Conservation (phyloP, 2,888 invertebrate genomes). For the Maniola hyperantus region DNA sequence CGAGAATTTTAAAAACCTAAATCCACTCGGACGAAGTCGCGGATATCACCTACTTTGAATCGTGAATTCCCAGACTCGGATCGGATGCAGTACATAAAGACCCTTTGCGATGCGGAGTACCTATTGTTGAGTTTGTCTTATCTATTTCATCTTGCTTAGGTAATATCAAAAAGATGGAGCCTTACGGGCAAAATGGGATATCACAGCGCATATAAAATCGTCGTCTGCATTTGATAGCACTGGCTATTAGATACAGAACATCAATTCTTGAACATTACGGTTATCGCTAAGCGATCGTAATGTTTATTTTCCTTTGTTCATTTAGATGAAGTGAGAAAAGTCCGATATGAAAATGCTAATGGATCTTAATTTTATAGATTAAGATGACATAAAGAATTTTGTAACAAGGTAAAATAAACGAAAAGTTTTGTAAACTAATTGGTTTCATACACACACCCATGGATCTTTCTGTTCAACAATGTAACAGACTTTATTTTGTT, state of each 20-base stretch:
- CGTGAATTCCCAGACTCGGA: no score
- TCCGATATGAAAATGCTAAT: not conserved
- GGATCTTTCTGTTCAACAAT: no score
- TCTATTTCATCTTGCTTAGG: not conserved
- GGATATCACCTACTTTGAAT: no score
- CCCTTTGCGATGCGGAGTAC: not conserved
- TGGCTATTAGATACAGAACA: conserved; percentile 17
- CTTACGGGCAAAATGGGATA: not conserved
- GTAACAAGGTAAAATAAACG: no score
- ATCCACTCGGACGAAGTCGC: no score
- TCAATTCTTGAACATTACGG: not conserved
- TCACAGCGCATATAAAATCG: conserved; percentile 2
- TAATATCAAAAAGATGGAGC: not conserved
- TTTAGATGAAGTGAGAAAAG: not conserved
- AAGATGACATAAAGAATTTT: no score
- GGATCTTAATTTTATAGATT: not conserved
- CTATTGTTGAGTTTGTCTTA: conserved; percentile 1
- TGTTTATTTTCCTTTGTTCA: not conserved
- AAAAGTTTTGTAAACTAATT: no score
- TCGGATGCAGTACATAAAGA: no score
- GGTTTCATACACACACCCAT: no score
- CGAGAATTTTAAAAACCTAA: no score
- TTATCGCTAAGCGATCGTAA: not conserved
- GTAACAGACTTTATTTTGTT: no score
- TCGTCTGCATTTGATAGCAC: conserved; percentile 11